A percentile compares a stretch with the other conserved stretches of the same genome.
Evolutionary conservation across 2,113 vertebrate species (phyloP).

Genomic region (Rhinopomastus cyanomelas): DNA sequence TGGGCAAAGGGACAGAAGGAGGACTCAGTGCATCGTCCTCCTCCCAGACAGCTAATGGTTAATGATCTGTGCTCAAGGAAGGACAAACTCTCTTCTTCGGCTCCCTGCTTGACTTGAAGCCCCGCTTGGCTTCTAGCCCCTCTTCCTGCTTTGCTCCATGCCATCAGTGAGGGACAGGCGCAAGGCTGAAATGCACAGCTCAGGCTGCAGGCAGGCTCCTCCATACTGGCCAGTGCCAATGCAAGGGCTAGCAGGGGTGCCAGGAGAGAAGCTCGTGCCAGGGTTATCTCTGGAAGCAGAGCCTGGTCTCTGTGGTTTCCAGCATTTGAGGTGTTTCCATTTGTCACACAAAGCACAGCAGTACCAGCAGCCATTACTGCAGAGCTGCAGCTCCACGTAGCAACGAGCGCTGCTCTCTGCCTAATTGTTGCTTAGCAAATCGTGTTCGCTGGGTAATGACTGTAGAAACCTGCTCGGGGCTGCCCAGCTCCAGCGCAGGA

Average conservation of each 20-base stretch:
- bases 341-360: background rate
- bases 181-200: background rate
- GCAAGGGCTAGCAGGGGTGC: background rate
- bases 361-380: background rate
- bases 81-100: background rate
- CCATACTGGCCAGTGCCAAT: rapidly evolving
- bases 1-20: background rate
- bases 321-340: background rate
- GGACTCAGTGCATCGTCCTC: background rate
- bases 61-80: background rate
- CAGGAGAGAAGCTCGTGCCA: background rate
- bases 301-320: background rate
- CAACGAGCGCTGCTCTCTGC: background rate
- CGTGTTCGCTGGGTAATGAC: background rate
- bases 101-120: background rate
- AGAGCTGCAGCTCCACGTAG: background rate
- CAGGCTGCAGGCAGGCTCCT: background rate
- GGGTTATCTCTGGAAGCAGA: background rate
- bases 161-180: background rate
- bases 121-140: background rate
- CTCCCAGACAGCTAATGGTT: background rate
- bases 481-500: background rate
- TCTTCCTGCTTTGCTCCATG: background rate
- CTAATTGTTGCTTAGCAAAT: background rate
- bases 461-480: background rate